These are phyloP conservation scores for Parochlus steinenii DNA, from an alignment of 2,888 invertebrate genomes.

Conservation along the genomic window DNA sequence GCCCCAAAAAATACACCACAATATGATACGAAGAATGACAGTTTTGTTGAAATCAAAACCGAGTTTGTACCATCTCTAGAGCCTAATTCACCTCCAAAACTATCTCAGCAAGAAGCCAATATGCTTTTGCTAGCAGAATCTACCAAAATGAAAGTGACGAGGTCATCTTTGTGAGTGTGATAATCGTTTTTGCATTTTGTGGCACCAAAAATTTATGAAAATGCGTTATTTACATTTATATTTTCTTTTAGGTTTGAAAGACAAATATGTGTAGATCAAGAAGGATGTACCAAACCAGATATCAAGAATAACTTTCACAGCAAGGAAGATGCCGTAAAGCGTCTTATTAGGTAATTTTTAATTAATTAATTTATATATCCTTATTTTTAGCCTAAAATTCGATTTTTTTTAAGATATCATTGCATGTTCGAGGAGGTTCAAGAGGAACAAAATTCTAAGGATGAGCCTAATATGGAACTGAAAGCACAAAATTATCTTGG, in stretches of 20 bases:
- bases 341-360: slow-evolving; percentile 38
- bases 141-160: slow-evolving; percentile 29
- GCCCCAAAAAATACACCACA: slow-evolving; percentile 10
- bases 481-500: slow-evolving; percentile 49
- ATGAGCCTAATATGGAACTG: slow-evolving; percentile 51
- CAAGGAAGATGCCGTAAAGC: slow-evolving; percentile 56
- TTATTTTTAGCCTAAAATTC: not conserved
- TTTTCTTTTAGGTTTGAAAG: slow-evolving; percentile 45
- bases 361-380: not conserved
- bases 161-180: slow-evolving; percentile 34
- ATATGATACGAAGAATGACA: too few species aligned
- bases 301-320: slow-evolving; percentile 51
- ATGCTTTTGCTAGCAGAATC: slow-evolving; percentile 22
- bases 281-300: slow-evolving; percentile 55
- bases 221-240: slow-evolving; percentile 13
- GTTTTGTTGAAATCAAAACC: too few species aligned
- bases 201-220: not conserved
- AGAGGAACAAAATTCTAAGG: slow-evolving; percentile 42
- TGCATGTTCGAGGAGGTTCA: slow-evolving; percentile 42
- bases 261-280: slow-evolving; percentile 57
- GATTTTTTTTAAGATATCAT: slow-evolving; percentile 38
- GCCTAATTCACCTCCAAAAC: too few species aligned
- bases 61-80: too few species aligned
- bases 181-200: slow-evolving; percentile 19
- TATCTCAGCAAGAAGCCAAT: slow-evolving; percentile 17